Conservation (phyloP, 2,888 invertebrate genomes). For the Tolmerus cingulatus region DNA sequence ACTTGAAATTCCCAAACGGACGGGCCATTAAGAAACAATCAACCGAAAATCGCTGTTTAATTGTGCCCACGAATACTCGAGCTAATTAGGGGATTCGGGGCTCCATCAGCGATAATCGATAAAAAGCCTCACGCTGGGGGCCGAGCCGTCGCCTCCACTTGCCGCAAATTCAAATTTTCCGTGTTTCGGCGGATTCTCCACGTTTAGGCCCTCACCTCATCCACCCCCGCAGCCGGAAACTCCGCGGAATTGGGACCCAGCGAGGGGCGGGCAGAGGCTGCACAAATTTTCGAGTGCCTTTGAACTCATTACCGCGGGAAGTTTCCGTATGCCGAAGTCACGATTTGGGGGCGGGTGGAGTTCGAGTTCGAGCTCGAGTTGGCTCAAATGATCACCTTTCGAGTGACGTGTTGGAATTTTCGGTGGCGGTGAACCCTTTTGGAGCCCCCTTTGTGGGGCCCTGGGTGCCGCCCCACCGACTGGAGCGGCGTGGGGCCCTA, state of each 20-base stretch:
- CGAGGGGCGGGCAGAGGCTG: background rate
- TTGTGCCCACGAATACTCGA: conserved; percentile 29
- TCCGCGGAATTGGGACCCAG: background rate
- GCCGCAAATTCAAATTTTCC: conserved; percentile 7
- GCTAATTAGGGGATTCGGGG: conserved; percentile 25
- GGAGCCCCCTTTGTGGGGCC: background rate
- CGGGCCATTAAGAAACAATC: conserved; percentile 35
- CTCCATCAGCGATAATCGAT: conserved; percentile 38
- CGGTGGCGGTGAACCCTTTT: background rate
- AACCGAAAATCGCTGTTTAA: conserved; percentile 36
- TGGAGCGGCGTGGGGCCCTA: background rate
- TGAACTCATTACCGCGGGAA: conserved; percentile 1
- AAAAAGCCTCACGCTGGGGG: background rate
- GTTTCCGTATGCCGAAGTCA: conserved; percentile 2
- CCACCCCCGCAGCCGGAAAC: background rate
- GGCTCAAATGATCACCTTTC: background rate
- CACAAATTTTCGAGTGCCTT: conserved; percentile 24
- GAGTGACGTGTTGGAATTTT: conserved; percentile 25
- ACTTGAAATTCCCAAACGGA: conserved; percentile 8
- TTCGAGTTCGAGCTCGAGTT: background rate
- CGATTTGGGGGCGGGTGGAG: background rate
- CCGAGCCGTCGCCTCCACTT: background rate
- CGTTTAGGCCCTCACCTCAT: background rate
- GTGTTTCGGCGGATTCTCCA: background rate
- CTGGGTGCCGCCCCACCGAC: background rate